These are phyloP conservation scores for Ictalurus furcatus DNA, from an alignment of 2,113 vertebrate species.

Conservation along the genomic window DNA sequence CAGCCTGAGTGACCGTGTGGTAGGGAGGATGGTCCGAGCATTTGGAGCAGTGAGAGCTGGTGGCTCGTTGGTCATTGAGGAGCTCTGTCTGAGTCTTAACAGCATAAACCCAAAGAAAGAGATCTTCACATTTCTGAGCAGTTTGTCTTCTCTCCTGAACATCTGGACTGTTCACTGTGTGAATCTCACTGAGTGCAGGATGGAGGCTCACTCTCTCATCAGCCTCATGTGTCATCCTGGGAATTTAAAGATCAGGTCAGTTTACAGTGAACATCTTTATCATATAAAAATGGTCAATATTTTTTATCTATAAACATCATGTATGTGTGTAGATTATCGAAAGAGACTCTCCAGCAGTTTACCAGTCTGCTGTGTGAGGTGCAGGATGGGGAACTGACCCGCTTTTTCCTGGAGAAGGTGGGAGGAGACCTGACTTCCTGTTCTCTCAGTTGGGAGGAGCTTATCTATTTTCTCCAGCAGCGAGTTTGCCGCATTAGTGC, in stretches of 20 bases:
- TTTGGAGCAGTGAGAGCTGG: neutral
- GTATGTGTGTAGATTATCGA: slow-evolving; percentile 27
- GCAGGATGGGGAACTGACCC: slow-evolving; percentile 41
- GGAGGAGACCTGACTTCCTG: slow-evolving; percentile 46
- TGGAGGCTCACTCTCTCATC: slow-evolving; percentile 30
- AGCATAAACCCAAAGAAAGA: neutral
- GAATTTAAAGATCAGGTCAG: slow-evolving; percentile 38
- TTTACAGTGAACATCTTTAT: neutral
- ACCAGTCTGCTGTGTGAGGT: slow-evolving; percentile 41
- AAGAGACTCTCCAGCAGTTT: slow-evolving; percentile 43
- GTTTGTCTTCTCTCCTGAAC: slow-evolving; percentile 42
- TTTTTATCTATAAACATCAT: neutral
- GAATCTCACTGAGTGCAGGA: slow-evolving; percentile 37
- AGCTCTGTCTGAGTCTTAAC: slow-evolving; percentile 32
- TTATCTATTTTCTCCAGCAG: slow-evolving; percentile 39
- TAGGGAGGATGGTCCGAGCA: slow-evolving; percentile 18
- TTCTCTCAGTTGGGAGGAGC: slow-evolving; percentile 44
- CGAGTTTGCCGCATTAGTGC: slow-evolving; percentile 30
- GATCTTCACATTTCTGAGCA: slow-evolving; percentile 40
- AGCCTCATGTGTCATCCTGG: slow-evolving; percentile 36
- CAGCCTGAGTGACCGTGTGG: slow-evolving; percentile 40
- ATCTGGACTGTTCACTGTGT: slow-evolving; percentile 45
- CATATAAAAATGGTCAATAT: neutral
- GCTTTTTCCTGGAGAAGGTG: slow-evolving; percentile 44
- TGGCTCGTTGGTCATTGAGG: slow-evolving; percentile 20